Evolutionary conservation across 2,888 invertebrate species (phyloP), one percentile per base, ranked within the genome.

Genomic region (Napeogenes sylphis): DNA sequence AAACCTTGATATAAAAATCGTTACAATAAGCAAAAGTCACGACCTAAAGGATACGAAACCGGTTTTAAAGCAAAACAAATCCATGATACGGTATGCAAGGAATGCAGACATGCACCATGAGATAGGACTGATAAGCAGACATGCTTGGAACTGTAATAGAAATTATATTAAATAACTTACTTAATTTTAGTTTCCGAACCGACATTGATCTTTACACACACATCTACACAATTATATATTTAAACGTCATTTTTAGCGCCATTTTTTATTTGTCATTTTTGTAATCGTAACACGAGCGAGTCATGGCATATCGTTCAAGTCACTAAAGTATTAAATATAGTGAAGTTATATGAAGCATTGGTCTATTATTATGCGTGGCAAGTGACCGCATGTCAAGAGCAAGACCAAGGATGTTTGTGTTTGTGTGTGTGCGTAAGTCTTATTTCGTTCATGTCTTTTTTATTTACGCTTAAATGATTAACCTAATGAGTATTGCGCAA

Each of bases 381-480:
- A 86, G 86, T 86, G 87, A 86, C 88, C 88, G 84, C 78, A 79
- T 87, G 87, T 88, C 87, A 87, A 87, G 87, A 88, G 81, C 87
- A 85, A 89, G 86, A 85, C 82, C 83, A 76, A 76, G 71, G 69
- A 66, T 68, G 71, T 78, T 6, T 42, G 8, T 10, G 42, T 72
- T 10, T 73, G 74, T 72, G 74, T 75, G 77, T 78, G 72, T 51
- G 51, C 65, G 67, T 70, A 70, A 67, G 65, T 66, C 71, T 64
- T 67, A 67, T 66, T 68, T 70, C 69, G 68, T 68, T 68, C 69
- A 64, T 63, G 59, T 59, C 45, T 56, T 14, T 6, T 4, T 21
- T 30, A 8, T 30, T 30, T 30, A 51, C 47, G 14, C 47, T 30
- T 12, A 33, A 35, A 38, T 35, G 55, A 3, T 12, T 12, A 42